phyloP scores from a whole-genome alignment of 2,888 invertebrate genomes.

The Caenorhabditis sulstoni region DNA sequence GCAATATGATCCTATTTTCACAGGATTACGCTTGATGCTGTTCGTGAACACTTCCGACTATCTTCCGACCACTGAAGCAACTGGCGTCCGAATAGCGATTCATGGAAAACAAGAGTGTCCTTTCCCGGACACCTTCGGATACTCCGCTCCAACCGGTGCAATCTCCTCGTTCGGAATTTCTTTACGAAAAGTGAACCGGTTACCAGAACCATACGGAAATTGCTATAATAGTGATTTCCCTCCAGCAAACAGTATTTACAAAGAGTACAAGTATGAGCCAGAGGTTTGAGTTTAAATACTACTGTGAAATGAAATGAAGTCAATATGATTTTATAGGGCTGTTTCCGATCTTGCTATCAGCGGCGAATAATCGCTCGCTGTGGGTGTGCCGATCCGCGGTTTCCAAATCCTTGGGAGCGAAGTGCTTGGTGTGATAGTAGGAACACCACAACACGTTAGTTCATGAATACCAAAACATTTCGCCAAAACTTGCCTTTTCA shows the following conservation, averaged over 20 bases:
- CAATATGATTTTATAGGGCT: conserved; percentile 68
- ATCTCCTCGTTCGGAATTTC: conserved; percentile 77
- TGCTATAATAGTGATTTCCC: conserved; percentile 68
- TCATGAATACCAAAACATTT: neutral
- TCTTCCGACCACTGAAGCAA: conserved; percentile 79
- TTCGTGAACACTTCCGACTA: conserved; percentile 79
- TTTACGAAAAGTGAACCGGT: conserved; percentile 75
- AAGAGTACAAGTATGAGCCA: conserved; percentile 78
- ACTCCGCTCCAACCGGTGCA: conserved; percentile 77
- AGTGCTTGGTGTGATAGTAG: conserved; percentile 57
- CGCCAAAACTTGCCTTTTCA: conserved; percentile 36
- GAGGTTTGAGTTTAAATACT: conserved; percentile 65
- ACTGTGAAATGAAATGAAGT: neutral
- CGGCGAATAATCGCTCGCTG: conserved; percentile 72
- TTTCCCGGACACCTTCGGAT: conserved; percentile 80
- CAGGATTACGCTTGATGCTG: conserved; percentile 78
- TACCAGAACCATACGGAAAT: conserved; percentile 58
- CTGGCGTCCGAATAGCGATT: conserved; percentile 79
- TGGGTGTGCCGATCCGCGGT: conserved; percentile 79
- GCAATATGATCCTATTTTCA: conserved; percentile 1
- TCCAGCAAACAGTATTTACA: conserved; percentile 73
- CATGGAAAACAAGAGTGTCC: conserved; percentile 77
- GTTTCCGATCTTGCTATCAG: conserved; percentile 79
- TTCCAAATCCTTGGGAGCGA: conserved; percentile 68
- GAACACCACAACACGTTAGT: conserved; percentile 54